phyloP scores from a whole-genome alignment of 2,797 vertebrate genomes.

The Siniperca obscura region DNA sequence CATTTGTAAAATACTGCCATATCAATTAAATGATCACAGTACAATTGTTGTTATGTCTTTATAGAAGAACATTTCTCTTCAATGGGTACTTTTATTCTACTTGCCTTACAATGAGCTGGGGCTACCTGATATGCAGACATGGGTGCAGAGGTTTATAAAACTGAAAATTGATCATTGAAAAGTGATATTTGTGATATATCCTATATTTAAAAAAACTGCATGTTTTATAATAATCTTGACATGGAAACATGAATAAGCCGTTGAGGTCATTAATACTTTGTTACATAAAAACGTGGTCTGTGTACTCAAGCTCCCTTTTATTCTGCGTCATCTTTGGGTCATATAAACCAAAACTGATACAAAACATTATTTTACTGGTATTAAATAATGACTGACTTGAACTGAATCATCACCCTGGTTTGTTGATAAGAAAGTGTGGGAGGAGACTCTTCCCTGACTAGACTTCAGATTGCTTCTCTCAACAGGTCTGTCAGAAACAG shows the following conservation, averaged over 20 bases:
- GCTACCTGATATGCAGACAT: neutral
- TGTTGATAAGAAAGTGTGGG: constrained; percentile 17
- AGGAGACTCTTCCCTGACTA: constrained; percentile 6
- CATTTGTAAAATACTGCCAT: neutral
- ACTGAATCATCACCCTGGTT: neutral
- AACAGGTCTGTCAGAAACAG: constrained; percentile 51
- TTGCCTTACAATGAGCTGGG: neutral
- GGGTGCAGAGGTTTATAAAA: neutral
- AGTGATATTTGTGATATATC: neutral
- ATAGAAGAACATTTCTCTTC: neutral
- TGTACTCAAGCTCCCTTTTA: neutral
- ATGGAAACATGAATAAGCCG: neutral
- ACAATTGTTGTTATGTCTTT: neutral
- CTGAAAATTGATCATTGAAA: neutral
- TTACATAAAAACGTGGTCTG: neutral
- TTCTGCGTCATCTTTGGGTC: neutral
- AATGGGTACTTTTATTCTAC: neutral
- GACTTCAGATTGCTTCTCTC: constrained; percentile 8
- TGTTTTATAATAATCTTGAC: neutral
- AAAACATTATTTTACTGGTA: constrained; percentile 1
- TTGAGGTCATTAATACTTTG: neutral
- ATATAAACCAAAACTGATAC: neutral
- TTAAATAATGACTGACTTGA: neutral
- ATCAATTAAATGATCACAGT: neutral
- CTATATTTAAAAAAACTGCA: neutral